Evolutionary conservation across 1,140 invertebrate genomes (phyloP), one percentile per base, ranked within the genome.

Genomic region (Goniozus legneri): DNA sequence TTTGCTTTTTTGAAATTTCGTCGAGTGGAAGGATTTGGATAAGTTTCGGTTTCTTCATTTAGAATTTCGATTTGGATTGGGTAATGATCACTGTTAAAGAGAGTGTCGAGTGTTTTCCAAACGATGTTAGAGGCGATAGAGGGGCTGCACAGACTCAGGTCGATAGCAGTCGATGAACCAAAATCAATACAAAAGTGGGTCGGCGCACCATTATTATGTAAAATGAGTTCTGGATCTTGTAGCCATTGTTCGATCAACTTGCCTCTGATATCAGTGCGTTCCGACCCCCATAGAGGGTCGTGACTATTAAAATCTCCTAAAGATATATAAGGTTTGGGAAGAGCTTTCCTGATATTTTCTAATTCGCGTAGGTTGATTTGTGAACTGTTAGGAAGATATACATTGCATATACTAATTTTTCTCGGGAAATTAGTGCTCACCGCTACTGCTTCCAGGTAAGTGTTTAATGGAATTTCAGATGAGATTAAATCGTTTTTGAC

Each of bases 301-400:
- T 66, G 60, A 16, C 51, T 55, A 41, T 67, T 69, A 36, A 69
- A 69, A 34, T 65, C 64, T 10, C 62, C 56, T 13, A 60, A n/a
- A n/a, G 65, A 32, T 16, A 67, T 47, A 41, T 54, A 67, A 3
- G 59, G 62, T 34, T 39, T 45, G 8, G 54, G 57, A 20, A 68
- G 46, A 56, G 68, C 56, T 14, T 21, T 20, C 4, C 56, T 47
- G 13, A 65, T 15, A 6, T 60, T 32, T 42, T 56, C 47, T 22
- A 69, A 37, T 35, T 54, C 37, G 27, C 52, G 2, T 30, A 8
- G 18, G n/a, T 31, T 1, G 16, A 59, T 14, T 12, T 44, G 14
- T 30, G 43, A 24, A 30, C 54, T 52, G 38, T 57, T 60, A 2
- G 50, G 44, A 1, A 65, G 16, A 19, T 42, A 42, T 6, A 42